Conservation (phyloP, 2,113 vertebrate species). For the Petromus typicus region DNA sequence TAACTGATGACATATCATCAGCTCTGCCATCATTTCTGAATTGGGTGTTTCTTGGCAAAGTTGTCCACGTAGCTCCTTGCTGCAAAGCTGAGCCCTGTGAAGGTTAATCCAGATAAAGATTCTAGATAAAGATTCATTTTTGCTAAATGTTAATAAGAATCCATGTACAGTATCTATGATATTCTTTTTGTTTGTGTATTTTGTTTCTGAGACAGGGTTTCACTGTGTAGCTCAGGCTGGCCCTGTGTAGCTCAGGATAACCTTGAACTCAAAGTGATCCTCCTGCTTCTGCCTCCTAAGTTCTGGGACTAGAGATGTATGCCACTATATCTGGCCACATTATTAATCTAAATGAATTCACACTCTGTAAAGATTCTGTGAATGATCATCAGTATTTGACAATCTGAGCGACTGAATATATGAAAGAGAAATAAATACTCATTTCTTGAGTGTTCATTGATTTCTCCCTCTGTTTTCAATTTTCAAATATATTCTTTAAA, state of each 20-base stretch:
- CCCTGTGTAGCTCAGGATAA: too few species aligned
- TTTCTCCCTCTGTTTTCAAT: background rate
- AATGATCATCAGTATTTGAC: background rate
- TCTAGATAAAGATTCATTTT: background rate
- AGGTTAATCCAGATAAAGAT: background rate
- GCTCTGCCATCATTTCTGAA: background rate
- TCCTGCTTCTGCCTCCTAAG: too few species aligned
- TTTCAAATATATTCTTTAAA: conserved; percentile 14
- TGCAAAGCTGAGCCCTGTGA: background rate
- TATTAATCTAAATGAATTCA: background rate
- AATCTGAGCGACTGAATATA: background rate
- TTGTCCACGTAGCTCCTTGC: background rate
- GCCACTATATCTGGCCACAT: background rate
- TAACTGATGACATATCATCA: background rate
- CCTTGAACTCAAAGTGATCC: too few species aligned
- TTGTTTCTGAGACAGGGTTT: too few species aligned
- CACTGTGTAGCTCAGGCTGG: too few species aligned
- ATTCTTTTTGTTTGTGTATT: background rate
- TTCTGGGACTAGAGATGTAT: too few species aligned
- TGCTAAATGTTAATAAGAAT: background rate
- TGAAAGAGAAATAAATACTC: background rate
- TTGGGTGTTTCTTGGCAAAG: background rate
- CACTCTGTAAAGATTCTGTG: background rate
- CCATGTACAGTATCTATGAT: background rate
- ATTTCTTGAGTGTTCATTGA: background rate